Base-by-base conservation (phyloP, 1,140 invertebrate species). In the Rhynchophorus ferrugineus region DNA sequence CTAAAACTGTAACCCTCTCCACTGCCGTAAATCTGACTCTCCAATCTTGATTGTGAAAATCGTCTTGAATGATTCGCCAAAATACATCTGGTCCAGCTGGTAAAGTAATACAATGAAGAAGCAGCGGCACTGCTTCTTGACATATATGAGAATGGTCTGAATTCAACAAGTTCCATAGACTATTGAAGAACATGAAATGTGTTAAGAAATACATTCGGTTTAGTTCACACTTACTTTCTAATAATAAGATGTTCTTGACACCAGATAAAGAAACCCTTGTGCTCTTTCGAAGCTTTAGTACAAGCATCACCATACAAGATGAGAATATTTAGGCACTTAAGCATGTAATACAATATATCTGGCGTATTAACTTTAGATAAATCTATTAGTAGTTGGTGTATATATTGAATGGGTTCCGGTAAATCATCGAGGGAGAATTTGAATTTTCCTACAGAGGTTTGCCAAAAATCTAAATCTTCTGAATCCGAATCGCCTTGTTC, bases 261-360 rank as follows among this genome's bases (percentile, higher is more conserved):
- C 90, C 94, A 98, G 50, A 96, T 92, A 46, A 99, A 84, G 74
- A 98, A 98, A 38, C 92, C 92, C 59, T 89, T 79, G 65, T 96
- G 87, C 65, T 98, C 91, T 61, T 85, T 84, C 0, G 89, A 80
- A 0, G 91, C 89, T 60, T 85, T 87, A 19, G 82, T 85, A 37
- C 98, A 77, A 5, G 91, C 90, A 71, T 98, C 95, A 2, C 91
- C 92, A 68, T 98, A 90, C 1, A 99, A 75, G 47, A 91, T 87
- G 61, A 98, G 76, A 35, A 94, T 83, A 69, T 95, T 91, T 1
- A 99, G 73, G 63, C 91, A 95, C 62, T 90, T 85, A 22, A 98
- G 73, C 66, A 98, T 81, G 64, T 96, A 93, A 68, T 94, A 97
- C 3, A 96, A 73, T 20, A 96, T 88, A 70, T 98, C 94, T 0